A percentile compares a stretch with the other conserved stretches of the same genome.
phyloP scores from a whole-genome alignment of 2,797 vertebrate species.

The Poecilia picta region DNA sequence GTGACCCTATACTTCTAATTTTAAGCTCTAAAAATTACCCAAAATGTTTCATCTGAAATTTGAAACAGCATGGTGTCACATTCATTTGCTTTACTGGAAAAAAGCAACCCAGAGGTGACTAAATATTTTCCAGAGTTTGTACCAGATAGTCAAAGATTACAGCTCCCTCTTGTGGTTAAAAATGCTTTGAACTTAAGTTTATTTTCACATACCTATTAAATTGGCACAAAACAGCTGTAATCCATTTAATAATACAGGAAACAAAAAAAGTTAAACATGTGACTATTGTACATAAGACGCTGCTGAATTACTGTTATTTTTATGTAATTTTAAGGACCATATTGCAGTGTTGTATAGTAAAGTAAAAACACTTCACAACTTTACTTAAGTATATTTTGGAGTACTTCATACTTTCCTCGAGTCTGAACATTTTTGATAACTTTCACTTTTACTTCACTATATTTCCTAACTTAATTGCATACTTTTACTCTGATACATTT shows the following conservation, averaged over 20 bases:
- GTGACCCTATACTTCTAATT: not conserved
- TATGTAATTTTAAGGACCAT: not conserved
- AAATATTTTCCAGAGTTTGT: not conserved
- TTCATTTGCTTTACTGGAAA: not conserved
- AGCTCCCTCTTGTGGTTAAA: slow-evolving; percentile 2
- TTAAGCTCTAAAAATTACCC: not conserved
- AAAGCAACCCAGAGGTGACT: not conserved
- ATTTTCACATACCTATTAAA: not conserved
- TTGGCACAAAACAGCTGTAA: not conserved
- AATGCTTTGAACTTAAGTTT: not conserved
- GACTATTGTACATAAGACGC: not conserved
- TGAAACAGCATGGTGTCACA: not conserved
- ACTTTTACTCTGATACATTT: too few relatives aligned
- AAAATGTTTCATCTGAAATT: not conserved
- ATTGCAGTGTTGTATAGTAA: too few relatives aligned
- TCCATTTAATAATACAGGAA: not conserved
- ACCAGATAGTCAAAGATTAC: not conserved
- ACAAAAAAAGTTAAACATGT: not conserved
- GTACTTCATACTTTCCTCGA: too few relatives aligned
- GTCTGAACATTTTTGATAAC: too few relatives aligned
- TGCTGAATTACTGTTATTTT: not conserved
- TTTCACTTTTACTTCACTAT: too few relatives aligned
- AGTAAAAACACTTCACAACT: too few relatives aligned
- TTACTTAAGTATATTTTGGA: too few relatives aligned
- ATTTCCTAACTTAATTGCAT: too few relatives aligned